phyloP scores from a whole-genome alignment of 2,888 invertebrate species.

The Eristalis arbustorum region DNA sequence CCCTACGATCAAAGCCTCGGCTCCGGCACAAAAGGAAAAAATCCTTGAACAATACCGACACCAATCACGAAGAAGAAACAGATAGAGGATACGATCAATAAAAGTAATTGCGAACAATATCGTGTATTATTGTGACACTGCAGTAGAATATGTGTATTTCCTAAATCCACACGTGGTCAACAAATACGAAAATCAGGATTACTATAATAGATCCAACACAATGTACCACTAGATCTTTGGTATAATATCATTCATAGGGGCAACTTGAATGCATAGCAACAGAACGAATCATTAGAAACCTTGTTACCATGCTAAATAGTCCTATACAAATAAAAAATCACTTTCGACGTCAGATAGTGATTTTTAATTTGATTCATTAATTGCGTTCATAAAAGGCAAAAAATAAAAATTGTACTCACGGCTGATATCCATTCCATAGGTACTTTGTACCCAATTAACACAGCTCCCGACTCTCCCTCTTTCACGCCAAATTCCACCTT shows the following conservation, averaged over 20 bases:
- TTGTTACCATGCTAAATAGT: too few species aligned
- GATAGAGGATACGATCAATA: neutral
- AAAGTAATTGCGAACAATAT: neutral
- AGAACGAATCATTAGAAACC: too few species aligned
- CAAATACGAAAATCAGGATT: neutral
- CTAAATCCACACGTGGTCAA: neutral
- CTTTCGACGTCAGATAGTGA: neutral
- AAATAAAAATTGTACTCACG: conserved; percentile 41
- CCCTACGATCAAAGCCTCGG: too few species aligned
- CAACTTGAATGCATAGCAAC: too few species aligned
- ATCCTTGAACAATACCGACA: too few species aligned
- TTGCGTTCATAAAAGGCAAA: neutral
- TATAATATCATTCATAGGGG: too few species aligned
- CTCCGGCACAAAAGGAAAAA: too few species aligned
- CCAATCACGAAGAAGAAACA: too few species aligned
- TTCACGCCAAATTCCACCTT: conserved; percentile 63
- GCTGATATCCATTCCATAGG: conserved; percentile 66
- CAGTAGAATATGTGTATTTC: neutral
- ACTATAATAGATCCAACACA: too few species aligned
- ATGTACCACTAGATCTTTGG: too few species aligned
- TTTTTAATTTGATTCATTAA: neutral
- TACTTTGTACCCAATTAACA: conserved; percentile 68
- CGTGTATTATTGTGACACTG: neutral
- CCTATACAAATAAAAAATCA: too few species aligned
- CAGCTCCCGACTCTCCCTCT: conserved; percentile 57